Conservation (phyloP, 2,113 vertebrate species). For the Bettongia penicillata region DNA sequence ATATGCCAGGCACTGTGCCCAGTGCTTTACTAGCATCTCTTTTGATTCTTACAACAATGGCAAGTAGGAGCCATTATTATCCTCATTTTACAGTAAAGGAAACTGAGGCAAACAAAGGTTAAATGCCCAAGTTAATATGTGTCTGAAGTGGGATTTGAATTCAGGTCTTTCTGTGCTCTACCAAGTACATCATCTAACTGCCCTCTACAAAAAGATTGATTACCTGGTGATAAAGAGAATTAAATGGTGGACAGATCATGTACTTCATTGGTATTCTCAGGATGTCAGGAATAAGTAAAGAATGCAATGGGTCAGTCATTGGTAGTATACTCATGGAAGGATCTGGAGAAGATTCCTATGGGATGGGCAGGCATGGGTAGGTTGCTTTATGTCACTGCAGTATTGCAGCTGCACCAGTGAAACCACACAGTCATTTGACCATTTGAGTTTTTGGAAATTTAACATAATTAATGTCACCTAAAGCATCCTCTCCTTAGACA, state of each 20-base stretch:
- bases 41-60: background rate
- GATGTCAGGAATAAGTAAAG: background rate
- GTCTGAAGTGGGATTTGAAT: background rate
- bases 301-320: background rate
- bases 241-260: background rate
- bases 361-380: background rate
- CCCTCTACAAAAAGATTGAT: background rate
- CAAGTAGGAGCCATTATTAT: background rate
- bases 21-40: background rate
- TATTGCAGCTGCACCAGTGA: background rate
- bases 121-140: background rate
- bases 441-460: background rate
- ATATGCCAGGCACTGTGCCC: background rate
- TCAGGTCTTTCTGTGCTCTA: background rate
- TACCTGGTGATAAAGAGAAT: background rate
- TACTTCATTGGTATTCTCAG: background rate
- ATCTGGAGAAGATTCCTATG: background rate
- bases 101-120: background rate
- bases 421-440: background rate
- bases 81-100: background rate
- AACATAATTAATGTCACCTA: background rate
- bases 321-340: background rate
- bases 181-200: background rate
- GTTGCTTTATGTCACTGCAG: background rate
- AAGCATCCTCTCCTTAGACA: background rate